Evolutionary conservation across 2,113 vertebrate species (phyloP), one percentile per base, ranked within the genome.

Genomic region (Noctilio leporinus): DNA sequence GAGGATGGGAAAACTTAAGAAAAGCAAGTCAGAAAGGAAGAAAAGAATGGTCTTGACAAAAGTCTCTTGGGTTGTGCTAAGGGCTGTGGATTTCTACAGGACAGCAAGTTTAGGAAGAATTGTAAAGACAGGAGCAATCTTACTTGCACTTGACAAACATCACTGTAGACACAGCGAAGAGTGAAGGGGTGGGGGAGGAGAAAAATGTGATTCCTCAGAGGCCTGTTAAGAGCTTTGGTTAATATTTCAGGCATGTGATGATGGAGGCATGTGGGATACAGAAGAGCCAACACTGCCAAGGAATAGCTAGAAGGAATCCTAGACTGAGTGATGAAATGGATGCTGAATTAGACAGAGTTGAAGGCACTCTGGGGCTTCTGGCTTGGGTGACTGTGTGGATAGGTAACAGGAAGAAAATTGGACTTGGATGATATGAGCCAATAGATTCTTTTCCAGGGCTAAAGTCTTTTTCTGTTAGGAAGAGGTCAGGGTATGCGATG

Each of bases 151-250:
- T 33, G 20, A 77, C 28, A 73, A 30, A 26, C 20, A 78, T 49
- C 47, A 10, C 24, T 17, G 30, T 2, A 40, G 43, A 33, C n/a
- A 33, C 1, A 17, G 35, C 14, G 7, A 83, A 30, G 47, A 28
- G 0, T n/a, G 17, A 24, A 65, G 20, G 33, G 2, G 10, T 24
- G 35, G 75, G 28, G 6, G 26, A 6, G 20, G 0, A n/a, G 35
- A 87, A 93, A 72, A 72, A 19, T 40, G 8, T 7, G 70, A 59
- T 53, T 65, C 20, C 19, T 55, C 43, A 59, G 55, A 96, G 59
- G 35, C 10, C 16, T 33, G n/a, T 24, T 3, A 65, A 64, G 43
- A 40, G 15, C 5, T 76, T 4, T 30, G 11, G 26, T 65, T 72
- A 51, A 24, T 17, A 47, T 30, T 55, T 62, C 49, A 75, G 57